Conservation (phyloP, 1,140 invertebrate species). For the Notospermus geniculatus region DNA sequence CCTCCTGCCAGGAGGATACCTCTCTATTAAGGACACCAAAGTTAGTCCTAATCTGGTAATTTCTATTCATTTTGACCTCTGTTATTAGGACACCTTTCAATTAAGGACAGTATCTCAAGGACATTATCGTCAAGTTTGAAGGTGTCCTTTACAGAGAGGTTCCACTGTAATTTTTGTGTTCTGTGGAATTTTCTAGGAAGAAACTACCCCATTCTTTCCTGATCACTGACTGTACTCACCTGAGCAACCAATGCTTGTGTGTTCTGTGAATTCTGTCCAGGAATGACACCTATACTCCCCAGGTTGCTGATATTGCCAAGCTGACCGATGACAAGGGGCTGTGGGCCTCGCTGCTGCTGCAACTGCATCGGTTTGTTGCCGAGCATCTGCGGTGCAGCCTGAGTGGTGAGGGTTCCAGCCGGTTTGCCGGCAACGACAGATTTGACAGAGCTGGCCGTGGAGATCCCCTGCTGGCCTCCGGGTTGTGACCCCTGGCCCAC, state of each 20-base stretch:
- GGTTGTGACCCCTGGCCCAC: not conserved
- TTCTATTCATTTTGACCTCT: too few relatives aligned
- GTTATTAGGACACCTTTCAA: too few relatives aligned
- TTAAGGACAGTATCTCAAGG: too few relatives aligned
- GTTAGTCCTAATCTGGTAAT: too few relatives aligned
- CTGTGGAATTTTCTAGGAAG: too few relatives aligned
- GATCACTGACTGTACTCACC: too few relatives aligned
- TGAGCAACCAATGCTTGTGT: not conserved
- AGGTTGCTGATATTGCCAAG: conserved; percentile 1
- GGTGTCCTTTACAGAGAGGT: too few relatives aligned
- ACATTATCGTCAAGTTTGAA: too few relatives aligned
- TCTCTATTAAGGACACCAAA: too few relatives aligned
- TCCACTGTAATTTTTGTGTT: too few relatives aligned
- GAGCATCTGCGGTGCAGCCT: not conserved
- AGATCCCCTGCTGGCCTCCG: not conserved
- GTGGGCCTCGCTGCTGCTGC: not conserved
- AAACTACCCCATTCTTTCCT: too few relatives aligned
- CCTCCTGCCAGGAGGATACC: not conserved
- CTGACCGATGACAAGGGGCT: conserved; percentile 7
- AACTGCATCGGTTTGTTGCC: not conserved
- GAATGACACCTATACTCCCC: not conserved
- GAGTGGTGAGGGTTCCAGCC: not conserved
- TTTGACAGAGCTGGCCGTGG: too few relatives aligned
- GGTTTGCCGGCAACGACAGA: conserved; percentile 4
- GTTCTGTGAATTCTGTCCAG: not conserved